Evolutionary conservation across 2,797 vertebrate species (phyloP).

Genomic region (Anguilla megastoma): DNA sequence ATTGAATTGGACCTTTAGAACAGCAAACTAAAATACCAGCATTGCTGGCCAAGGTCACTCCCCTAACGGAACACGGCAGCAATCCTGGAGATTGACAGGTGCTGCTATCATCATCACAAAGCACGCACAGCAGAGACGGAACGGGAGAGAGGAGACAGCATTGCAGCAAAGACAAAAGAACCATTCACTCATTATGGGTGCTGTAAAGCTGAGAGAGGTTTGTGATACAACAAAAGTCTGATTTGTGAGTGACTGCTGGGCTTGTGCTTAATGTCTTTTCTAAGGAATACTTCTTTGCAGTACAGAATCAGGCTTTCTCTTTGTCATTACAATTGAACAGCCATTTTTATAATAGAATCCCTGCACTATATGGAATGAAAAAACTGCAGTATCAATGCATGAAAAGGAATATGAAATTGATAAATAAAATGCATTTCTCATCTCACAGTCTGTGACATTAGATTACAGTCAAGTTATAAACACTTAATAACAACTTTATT

Average conservation of each 20-base stretch:
- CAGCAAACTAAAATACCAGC: not conserved
- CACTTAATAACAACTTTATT: not conserved
- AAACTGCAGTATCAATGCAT: not conserved
- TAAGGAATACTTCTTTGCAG: not conserved
- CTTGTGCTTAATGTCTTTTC: not conserved
- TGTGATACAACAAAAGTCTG: not conserved
- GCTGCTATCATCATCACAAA: not conserved
- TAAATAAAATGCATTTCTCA: not conserved
- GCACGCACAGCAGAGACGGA: not conserved
- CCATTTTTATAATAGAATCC: not conserved
- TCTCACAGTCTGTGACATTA: not conserved
- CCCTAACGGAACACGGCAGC: not conserved
- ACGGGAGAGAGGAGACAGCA: not conserved
- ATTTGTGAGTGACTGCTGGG: not conserved
- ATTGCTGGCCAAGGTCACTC: not conserved
- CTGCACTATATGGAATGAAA: not conserved
- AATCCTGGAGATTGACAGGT: not conserved
- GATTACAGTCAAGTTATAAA: not conserved
- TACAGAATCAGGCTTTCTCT: not conserved
- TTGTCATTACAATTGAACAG: not conserved
- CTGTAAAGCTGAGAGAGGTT: not conserved
- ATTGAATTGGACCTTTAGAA: not conserved
- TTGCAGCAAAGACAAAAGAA: not conserved
- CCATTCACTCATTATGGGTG: slow-evolving; percentile 5
- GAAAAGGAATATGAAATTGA: not conserved